Evolutionary conservation across 2,888 invertebrate genomes (phyloP).

Genomic region (Eupsilia transversa): DNA sequence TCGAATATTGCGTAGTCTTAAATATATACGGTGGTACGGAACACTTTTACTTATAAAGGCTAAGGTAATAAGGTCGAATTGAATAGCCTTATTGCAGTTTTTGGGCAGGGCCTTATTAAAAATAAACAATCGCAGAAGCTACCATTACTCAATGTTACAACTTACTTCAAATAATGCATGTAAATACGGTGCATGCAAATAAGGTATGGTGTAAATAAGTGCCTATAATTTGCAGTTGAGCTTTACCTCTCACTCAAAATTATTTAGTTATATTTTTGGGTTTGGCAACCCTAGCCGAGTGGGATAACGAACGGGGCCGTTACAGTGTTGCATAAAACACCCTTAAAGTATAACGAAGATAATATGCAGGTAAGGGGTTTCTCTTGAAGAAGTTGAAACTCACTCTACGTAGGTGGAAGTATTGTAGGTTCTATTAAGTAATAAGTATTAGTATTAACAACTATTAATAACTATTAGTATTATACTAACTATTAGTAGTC

Average conservation of each 20-base stretch:
- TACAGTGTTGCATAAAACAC: slow-evolving; percentile 50
- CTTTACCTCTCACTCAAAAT: not conserved
- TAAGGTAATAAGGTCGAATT: not conserved
- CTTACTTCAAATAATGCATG: not conserved
- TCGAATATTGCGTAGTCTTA: too few relatives aligned
- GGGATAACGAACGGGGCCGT: slow-evolving; percentile 51
- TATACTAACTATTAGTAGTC: not conserved
- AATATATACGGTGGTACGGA: not conserved
- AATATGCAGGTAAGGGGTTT: slow-evolving; percentile 9
- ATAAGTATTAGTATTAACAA: not conserved
- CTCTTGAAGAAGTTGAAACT: slow-evolving; percentile 2
- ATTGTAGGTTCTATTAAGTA: not conserved
- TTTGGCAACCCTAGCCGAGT: slow-evolving; percentile 30
- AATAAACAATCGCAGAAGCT: not conserved
- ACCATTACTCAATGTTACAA: not conserved
- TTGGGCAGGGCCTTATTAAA: not conserved
- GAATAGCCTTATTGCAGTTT: not conserved
- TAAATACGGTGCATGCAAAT: too few relatives aligned
- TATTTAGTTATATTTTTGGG: not conserved
- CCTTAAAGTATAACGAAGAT: slow-evolving; percentile 45
- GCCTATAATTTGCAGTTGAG: not conserved
- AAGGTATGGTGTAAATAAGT: too few relatives aligned
- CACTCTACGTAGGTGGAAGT: not conserved
- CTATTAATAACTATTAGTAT: not conserved
- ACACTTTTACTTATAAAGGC: not conserved